Evolutionary conservation across 2,797 vertebrate species (phyloP), one percentile per base, ranked within the genome.

Genomic region (Glossophaga mutica): DNA sequence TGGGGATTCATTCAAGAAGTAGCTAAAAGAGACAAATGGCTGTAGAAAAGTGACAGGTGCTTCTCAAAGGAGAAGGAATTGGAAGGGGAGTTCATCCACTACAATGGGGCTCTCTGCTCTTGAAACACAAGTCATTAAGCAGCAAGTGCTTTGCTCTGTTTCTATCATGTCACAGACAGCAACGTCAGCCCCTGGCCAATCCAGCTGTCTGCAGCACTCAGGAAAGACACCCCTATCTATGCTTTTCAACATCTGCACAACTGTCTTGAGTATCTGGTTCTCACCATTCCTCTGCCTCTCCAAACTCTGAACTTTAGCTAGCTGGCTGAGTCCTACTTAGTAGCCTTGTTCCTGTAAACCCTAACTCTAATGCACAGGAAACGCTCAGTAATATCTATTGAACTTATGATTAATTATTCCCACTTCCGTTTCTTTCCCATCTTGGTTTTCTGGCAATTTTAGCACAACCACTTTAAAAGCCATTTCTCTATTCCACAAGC

Each of bases 1-100:
- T 79, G 78, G 83, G 78, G 87, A 42, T 89, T 94, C 59, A 96
- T 90, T 85, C 77, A 85, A 83, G 39, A 83, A 90, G 29, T 10
- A 67, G 5, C 65, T 70, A 90, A 91, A 90, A 78, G 32, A 83
- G 29, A 85, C 46, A 90, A 89, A 82, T 62, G 12, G 32, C 46
- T 70, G 9, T 29, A 44, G 46, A 92, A 94, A 91, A 57, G 34
- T 14, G 74, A 81, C 71, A 74, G 50, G 52, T 71, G 39, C 26
- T 62, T 74, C 89, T 86, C 87, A 87, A 89, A 91, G 50, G 14
- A 81, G 39, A 88, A 48, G 22, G 74, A 68, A 73, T 57, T 55
- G 44, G 55, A 83, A 32, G 12, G 19, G 19, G 19, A 65, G 8
- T 59, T 39, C 39, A 37, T 37, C 22, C 24, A 24, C 74, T 42